Conservation (phyloP, 1,140 invertebrate genomes). For the Euschistus heros region DNA sequence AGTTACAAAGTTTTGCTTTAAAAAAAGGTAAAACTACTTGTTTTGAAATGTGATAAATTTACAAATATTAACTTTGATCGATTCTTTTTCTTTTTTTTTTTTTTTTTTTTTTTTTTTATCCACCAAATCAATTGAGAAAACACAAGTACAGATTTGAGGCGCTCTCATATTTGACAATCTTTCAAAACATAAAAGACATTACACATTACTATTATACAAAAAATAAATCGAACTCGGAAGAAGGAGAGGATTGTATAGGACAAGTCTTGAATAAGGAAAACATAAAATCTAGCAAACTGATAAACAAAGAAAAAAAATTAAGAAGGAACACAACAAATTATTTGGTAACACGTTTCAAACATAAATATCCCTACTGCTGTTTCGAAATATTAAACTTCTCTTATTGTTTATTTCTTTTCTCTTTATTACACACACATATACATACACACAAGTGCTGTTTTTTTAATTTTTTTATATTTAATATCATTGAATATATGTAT, state of each 20-base stretch:
- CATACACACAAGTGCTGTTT: neutral
- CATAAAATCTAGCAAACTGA: neutral
- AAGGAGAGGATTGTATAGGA: neutral
- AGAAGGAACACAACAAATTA: slow-evolving; percentile 6
- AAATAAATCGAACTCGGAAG: neutral
- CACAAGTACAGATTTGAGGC: neutral
- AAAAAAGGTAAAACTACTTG: neutral
- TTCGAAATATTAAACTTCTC: neutral
- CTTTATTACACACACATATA: neutral
- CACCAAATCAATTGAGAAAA: neutral
- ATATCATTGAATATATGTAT: too few species aligned
- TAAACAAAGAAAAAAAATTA: neutral
- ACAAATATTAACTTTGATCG: neutral
- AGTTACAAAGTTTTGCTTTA: neutral
- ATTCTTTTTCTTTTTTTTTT: neutral
- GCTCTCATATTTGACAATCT: neutral
- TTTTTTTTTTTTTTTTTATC: neutral
- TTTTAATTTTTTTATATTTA: too few species aligned
- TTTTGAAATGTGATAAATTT: neutral
- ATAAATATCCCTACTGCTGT: neutral
- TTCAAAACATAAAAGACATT: neutral
- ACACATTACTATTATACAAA: neutral
- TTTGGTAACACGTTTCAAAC: slow-evolving; percentile 8
- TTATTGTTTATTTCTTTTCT: neutral
- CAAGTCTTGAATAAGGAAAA: neutral